Conservation (phyloP, 2,113 vertebrate species). For the Lophotis ruficrista region DNA sequence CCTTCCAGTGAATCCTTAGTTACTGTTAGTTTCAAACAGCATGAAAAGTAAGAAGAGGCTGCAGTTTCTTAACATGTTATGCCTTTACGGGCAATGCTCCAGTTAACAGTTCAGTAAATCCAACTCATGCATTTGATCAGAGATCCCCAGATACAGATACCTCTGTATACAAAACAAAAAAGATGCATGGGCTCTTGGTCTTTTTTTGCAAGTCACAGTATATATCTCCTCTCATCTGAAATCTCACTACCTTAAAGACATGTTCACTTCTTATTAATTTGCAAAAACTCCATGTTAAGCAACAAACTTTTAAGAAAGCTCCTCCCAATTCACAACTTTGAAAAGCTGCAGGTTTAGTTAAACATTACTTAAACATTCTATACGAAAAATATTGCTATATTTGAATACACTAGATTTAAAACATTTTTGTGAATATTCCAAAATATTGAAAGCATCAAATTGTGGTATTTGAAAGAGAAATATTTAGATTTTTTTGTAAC, state of each 20-base stretch:
- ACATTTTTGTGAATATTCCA: background rate
- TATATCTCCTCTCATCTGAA: background rate
- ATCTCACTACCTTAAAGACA: background rate
- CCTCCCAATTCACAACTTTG: background rate
- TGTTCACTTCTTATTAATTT: background rate
- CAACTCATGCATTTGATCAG: background rate
- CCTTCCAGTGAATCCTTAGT: background rate
- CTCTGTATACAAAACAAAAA: background rate
- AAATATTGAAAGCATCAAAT: background rate
- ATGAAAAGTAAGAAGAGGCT: background rate
- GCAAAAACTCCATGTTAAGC: background rate
- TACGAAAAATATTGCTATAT: background rate
- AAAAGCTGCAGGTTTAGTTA: background rate
- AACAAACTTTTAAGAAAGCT: background rate
- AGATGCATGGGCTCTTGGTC: fast-evolving
- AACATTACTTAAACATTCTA: background rate
- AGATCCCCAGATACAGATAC: background rate
- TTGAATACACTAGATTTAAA: background rate
- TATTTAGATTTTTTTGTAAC: background rate
- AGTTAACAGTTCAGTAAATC: background rate
- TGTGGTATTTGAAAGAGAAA: background rate
- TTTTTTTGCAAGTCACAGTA: background rate
- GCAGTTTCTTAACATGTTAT: background rate
- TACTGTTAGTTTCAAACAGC: background rate
- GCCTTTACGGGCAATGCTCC: background rate